These are phyloP conservation scores for Pedionomus torquatus DNA, from an alignment of 2,113 vertebrate genomes.

Conservation along the genomic window DNA sequence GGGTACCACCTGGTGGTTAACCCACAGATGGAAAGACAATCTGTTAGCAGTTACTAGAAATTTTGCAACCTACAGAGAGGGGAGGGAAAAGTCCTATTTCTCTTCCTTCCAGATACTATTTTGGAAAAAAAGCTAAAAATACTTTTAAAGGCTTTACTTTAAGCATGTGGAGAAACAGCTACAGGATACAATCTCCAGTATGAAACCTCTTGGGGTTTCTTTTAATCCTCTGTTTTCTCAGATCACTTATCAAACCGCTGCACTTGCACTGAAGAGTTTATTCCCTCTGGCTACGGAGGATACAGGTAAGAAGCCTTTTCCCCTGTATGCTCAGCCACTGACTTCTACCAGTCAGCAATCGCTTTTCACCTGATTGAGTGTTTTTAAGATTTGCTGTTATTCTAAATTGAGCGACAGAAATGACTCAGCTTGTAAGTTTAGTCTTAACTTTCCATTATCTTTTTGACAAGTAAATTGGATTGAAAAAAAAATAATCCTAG, in stretches of 20 bases:
- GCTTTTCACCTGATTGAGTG: background rate
- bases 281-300: background rate
- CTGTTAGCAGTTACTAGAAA: background rate
- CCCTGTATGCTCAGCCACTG: background rate
- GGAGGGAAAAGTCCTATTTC: background rate
- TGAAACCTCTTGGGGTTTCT: background rate
- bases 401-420: background rate
- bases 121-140: background rate
- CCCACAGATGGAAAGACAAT: background rate
- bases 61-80: background rate
- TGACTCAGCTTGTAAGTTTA: fast-evolving
- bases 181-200: too few species aligned
- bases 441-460: background rate
- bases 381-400: background rate
- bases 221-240: background rate
- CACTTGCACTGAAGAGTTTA: background rate
- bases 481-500: background rate
- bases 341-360: background rate
- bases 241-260: background rate
- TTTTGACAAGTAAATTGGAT: background rate
- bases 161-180: background rate
- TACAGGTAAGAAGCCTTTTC: background rate
- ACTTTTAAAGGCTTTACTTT: background rate
- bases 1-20: background rate
- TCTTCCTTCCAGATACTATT: background rate